Evolutionary conservation across 2,797 vertebrate genomes (phyloP).

Genomic region (Podargus strigoides): DNA sequence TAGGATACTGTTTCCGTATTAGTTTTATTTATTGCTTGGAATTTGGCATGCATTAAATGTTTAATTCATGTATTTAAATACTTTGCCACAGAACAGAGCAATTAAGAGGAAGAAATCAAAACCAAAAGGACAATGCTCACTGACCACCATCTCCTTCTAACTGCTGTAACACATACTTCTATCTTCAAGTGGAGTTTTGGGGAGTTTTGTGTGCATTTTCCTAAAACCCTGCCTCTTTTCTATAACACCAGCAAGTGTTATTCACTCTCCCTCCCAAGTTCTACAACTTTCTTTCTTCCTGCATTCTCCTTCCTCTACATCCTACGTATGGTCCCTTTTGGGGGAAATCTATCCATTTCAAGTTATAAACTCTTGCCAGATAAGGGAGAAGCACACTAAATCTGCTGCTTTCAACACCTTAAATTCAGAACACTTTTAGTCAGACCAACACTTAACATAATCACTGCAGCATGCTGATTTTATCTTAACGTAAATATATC

Average conservation of each 20-base stretch:
- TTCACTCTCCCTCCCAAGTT: neutral
- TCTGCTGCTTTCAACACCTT: conserved; percentile 28
- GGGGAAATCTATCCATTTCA: neutral
- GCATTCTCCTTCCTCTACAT: neutral
- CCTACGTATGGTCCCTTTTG: neutral
- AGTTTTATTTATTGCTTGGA: neutral
- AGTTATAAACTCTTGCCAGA: neutral
- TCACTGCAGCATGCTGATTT: neutral
- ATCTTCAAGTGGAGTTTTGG: neutral
- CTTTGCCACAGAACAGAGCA: neutral
- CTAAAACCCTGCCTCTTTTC: neutral
- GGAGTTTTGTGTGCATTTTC: too few relatives aligned
- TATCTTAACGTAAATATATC: neutral
- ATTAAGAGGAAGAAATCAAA: neutral
- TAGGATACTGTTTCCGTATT: neutral
- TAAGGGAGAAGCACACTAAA: neutral
- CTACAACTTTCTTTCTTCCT: neutral
- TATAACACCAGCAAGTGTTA: neutral
- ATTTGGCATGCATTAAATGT: neutral
- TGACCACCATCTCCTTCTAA: neutral
- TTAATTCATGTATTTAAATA: neutral
- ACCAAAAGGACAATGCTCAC: neutral
- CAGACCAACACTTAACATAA: neutral
- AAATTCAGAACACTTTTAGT: neutral
- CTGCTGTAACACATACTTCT: neutral